Conservation (phyloP, 2,113 vertebrate species). For the Sus scrofa region T2T-Sscrofa CM000825.6:79595501-79596000, state of each 20-base stretch:
- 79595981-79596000: background rate
- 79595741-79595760: background rate
- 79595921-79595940: background rate
- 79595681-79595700: background rate
- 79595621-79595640: background rate
- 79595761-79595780: background rate
- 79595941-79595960: background rate
- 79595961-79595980: background rate
- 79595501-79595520: no score
- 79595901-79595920: background rate
- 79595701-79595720: background rate
- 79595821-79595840: no score
- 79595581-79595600: no score
- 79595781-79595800: background rate
- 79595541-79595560: no score
- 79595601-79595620: background rate
- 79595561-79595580: no score
- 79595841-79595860: no score
- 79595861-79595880: fast-evolving
- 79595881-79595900: background rate
- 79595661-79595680: no score
- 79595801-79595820: background rate
- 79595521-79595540: no score
- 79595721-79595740: background rate
- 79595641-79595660: fast-evolving